Base-by-base conservation (phyloP, 1,140 invertebrate species). In the Ridgeia piscesae region DNA sequence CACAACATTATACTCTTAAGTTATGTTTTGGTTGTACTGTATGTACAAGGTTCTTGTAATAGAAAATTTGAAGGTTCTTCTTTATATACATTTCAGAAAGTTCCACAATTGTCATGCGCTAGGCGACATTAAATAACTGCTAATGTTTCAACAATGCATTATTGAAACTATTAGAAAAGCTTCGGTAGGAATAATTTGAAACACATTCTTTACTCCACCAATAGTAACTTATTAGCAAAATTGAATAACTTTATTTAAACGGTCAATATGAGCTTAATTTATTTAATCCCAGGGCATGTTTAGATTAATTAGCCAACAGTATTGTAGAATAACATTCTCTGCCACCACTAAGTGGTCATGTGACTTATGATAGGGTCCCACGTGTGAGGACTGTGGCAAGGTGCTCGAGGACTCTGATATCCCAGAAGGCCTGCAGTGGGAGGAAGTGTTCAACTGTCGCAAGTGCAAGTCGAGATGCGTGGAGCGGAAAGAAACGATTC, bases 401-500 rank as follows among this genome's bases (percentile, higher is more conserved):
- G 35, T 58, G 34, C 31, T 33, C 35, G 35, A 48, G 58, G 34
- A 48, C 34, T 33, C 42, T 33, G 35, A 34, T 9, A 31, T 42
- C 34, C 89, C 42, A 31, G 35, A 31, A 77, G 58, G 58, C 27
- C 58, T 77, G 6, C 58, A 77, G 58, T 77, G 58, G 35, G 92
- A 94, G 21, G 89, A 92, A 34, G 91, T 34, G 92, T 92, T 94
- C 92, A 97, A 98, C 11, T 99, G 98, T 96, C 96, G 97, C 93
- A 98, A 98, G 95, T 99, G 98, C 95, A 96, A 97, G 89, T 98
- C 98, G 94, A 98, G 98, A 95, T 96, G 98, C 92, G 97, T 97
- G 0, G 98, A 99, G 95, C 97, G 98, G 77, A 98, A 98, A 94
- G 98, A 99, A 96, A 99, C 99, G 33, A 98, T 99, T 91, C 98